phyloP scores from a whole-genome alignment of 2,888 invertebrate species.

The Theristus sp. region DNA sequence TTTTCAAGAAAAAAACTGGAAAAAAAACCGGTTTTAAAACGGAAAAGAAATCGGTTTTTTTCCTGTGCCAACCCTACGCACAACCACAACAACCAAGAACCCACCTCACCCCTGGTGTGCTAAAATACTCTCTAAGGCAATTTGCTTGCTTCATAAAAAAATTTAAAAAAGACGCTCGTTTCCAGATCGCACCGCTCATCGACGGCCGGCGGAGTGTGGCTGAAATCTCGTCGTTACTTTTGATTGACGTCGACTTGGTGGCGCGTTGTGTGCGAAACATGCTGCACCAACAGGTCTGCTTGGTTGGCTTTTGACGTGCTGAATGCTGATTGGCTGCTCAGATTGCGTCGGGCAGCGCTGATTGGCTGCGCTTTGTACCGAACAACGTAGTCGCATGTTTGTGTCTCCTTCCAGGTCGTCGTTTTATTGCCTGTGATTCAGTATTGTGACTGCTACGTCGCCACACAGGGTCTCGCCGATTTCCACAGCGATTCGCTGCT shows the following conservation, averaged over 20 bases:
- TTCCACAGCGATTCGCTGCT: neutral
- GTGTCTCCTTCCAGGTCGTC: neutral
- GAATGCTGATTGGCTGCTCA: too few species aligned
- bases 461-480: neutral
- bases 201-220: conserved; percentile 4
- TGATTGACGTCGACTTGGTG: conserved; percentile 3
- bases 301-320: neutral
- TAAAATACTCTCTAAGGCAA: too few species aligned
- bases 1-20: too few species aligned
- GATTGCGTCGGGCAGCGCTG: too few species aligned
- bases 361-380: neutral
- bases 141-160: too few species aligned
- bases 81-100: too few species aligned
- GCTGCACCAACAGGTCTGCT: neutral
- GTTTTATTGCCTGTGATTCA: conserved; percentile 4
- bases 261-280: conserved; percentile 4
- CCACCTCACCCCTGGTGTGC: too few species aligned
- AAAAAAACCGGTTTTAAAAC: too few species aligned
- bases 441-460: conserved; percentile 2
- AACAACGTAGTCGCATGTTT: neutral
- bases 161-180: too few species aligned
- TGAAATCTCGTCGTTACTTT: conserved; percentile 1
- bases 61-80: too few species aligned
- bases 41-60: too few species aligned
- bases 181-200: conserved; percentile 1